phyloP scores from a whole-genome alignment of 2,113 vertebrate species.

The Thamnophis sirtalis region DNA sequence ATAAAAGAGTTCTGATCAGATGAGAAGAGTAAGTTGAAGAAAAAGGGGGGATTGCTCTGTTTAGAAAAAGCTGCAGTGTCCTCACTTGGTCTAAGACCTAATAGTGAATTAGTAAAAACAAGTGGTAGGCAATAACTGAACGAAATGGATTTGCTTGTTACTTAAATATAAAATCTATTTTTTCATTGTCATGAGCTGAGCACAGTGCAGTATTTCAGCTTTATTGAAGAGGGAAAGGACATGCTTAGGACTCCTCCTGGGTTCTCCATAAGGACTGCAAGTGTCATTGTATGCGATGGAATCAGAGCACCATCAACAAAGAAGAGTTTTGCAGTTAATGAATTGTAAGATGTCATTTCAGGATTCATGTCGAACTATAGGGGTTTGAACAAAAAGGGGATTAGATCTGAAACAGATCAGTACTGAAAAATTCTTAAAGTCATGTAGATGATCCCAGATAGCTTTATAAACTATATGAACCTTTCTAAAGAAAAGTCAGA shows the following conservation, averaged over 20 bases:
- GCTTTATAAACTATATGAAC: background rate
- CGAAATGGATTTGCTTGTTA: background rate
- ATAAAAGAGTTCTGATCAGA: slow-evolving; percentile 25
- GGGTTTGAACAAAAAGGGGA: background rate
- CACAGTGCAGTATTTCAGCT: background rate
- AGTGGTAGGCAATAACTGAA: background rate
- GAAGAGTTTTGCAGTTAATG: background rate
- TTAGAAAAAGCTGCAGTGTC: slow-evolving; percentile 41
- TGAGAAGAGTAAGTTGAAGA: slow-evolving; percentile 4
- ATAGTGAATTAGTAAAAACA: background rate
- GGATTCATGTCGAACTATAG: background rate
- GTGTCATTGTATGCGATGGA: background rate
- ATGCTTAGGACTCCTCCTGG: background rate
- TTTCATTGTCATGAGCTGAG: slow-evolving; percentile 3
- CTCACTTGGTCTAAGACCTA: slow-evolving; percentile 18
- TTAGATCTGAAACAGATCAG: background rate
- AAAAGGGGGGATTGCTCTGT: background rate
- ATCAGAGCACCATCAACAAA: background rate
- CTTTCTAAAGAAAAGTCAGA: background rate
- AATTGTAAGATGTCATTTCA: background rate
- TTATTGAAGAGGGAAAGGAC: background rate
- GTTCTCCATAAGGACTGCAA: background rate
- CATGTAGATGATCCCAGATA: background rate
- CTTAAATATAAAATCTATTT: background rate
- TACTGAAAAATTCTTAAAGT: background rate